A percentile compares a stretch with the other conserved stretches of the same genome.
phyloP scores from a whole-genome alignment of 2,113 vertebrate species.

The Tylochromis polylepis region DNA sequence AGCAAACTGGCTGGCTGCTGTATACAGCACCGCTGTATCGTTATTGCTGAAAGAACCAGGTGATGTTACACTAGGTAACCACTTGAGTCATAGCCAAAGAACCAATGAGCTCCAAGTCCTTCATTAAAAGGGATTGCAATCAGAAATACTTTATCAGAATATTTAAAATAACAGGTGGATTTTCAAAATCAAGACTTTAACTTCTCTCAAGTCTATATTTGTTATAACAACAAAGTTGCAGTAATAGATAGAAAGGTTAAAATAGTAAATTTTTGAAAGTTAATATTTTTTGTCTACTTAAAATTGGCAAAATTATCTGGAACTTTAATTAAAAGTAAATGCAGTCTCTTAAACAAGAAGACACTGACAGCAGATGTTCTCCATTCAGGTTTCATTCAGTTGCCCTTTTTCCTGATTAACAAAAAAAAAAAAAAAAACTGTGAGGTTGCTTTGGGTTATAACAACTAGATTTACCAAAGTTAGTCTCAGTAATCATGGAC shows the following conservation, averaged over 20 bases:
- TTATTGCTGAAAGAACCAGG: constrained; percentile 47
- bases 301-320: not conserved
- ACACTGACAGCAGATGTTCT: not conserved
- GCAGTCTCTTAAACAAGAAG: not conserved
- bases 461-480: not conserved
- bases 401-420: not conserved
- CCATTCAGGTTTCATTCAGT: not conserved
- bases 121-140: not conserved
- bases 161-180: not conserved
- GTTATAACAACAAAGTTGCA: not conserved
- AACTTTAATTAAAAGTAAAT: not conserved
- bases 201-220: not conserved
- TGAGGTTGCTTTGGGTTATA: not conserved
- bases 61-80: not conserved
- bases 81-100: not conserved
- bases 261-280: not conserved
- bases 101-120: not conserved
- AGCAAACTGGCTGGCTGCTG: not conserved
- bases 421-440: not conserved
- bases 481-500: not conserved
- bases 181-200: not conserved
- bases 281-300: not conserved
- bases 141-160: not conserved
- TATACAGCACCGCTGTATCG: constrained; percentile 24
- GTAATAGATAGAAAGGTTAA: not conserved